These are phyloP conservation scores for Eledona agricola DNA, from an alignment of 2,888 invertebrate genomes.

Conservation along the genomic window DNA sequence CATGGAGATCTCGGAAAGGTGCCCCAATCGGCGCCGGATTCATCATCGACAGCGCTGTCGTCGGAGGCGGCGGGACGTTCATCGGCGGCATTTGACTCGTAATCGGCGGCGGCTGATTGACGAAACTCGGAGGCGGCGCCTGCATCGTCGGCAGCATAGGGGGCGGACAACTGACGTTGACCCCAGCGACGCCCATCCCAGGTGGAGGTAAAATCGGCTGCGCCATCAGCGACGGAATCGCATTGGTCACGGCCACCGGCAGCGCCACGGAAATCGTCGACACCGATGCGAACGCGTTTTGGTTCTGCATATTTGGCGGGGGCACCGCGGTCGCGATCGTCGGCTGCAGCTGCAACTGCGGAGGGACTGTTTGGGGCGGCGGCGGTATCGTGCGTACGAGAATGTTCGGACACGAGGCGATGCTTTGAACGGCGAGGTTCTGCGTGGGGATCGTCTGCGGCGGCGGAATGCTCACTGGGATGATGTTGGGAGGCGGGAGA, in stretches of 20 bases:
- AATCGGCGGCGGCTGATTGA: slow-evolving; percentile 56
- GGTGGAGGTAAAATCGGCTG: slow-evolving; percentile 61
- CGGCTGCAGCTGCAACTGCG: slow-evolving; percentile 32
- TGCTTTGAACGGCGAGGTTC: slow-evolving; percentile 41
- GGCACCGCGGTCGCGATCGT: slow-evolving; percentile 26
- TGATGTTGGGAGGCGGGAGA: slow-evolving; percentile 45
- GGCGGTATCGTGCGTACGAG: slow-evolving; percentile 51
- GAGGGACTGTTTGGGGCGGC: slow-evolving; percentile 35
- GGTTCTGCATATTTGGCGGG: slow-evolving; percentile 29
- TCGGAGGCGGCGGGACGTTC: slow-evolving; percentile 63
- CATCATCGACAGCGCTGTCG: slow-evolving; percentile 47
- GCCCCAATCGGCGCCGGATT: slow-evolving; percentile 35
- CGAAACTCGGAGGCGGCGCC: slow-evolving; percentile 53
- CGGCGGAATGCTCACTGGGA: slow-evolving; percentile 34
- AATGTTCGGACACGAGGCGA: slow-evolving; percentile 49
- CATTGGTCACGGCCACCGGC: slow-evolving; percentile 47
- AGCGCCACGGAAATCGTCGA: slow-evolving; percentile 50
- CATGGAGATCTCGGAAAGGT: slow-evolving; percentile 53
- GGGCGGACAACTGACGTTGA: slow-evolving; percentile 54
- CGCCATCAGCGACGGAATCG: slow-evolving; percentile 60
- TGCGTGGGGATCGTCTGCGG: slow-evolving; percentile 28
- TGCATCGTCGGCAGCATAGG: slow-evolving; percentile 47
- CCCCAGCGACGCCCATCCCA: slow-evolving; percentile 47
- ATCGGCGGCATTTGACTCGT: slow-evolving; percentile 58
- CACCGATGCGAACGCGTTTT: slow-evolving; percentile 43